Conservation (phyloP, 2,888 invertebrate genomes). For the Drosophila infuscata region DNA sequence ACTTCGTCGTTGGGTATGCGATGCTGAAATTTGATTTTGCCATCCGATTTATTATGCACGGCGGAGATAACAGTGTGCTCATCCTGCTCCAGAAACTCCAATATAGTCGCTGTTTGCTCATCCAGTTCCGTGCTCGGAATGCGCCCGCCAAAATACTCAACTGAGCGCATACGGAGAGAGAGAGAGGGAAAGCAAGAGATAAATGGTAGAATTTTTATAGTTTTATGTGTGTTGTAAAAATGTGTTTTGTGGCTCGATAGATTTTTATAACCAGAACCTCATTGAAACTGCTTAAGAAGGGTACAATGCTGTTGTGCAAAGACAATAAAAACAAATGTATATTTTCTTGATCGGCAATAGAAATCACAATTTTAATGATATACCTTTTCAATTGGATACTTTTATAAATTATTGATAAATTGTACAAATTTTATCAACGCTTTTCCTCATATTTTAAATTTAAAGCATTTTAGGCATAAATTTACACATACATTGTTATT, state of each 20-base stretch:
- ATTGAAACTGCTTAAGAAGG: not conserved
- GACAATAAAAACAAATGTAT: not conserved
- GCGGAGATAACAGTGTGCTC: conserved; percentile 85
- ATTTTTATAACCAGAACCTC: not conserved
- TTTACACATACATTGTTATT: too few species aligned
- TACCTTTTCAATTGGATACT: too few species aligned
- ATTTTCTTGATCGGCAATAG: not conserved
- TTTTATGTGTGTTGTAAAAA: conserved; percentile 17
- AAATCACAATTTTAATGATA: too few species aligned
- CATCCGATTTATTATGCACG: conserved; percentile 83
- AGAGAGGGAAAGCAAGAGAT: not conserved
- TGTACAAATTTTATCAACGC: too few species aligned
- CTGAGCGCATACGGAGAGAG: conserved; percentile 48
- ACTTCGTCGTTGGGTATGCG: conserved; percentile 84
- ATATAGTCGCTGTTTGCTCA: conserved; percentile 83
- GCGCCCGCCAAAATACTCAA: conserved; percentile 83
- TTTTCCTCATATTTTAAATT: too few species aligned
- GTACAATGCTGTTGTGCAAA: not conserved
- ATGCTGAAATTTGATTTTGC: conserved; percentile 85
- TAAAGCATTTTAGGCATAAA: too few species aligned
- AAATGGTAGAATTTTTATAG: conserved; percentile 34
- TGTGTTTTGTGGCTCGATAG: not conserved
- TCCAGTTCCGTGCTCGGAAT: conserved; percentile 76
- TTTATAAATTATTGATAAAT: too few species aligned
- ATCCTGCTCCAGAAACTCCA: conserved; percentile 86